Evolutionary conservation across 37 sponge, comb jelly and placozoan genomes (phyloP), one percentile per base, ranked within the genome.

Genomic region (Ianthella basta): DNA sequence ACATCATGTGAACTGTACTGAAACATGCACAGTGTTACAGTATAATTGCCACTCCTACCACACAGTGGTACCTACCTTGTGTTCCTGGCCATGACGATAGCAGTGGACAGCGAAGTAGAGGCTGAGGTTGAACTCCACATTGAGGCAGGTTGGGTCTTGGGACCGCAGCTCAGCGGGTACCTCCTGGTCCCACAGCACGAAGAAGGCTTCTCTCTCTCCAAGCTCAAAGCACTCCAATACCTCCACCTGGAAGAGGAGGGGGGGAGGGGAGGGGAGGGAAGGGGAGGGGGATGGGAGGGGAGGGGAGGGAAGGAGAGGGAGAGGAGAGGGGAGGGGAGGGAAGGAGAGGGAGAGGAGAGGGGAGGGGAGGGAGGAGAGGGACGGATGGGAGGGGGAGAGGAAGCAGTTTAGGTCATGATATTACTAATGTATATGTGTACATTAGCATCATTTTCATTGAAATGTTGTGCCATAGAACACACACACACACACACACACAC

Each of bases 31-130:
- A 44, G 6, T 10, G 50, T 10, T 5, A 27, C 27, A 27, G 64
- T 13, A 4, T 6, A 4, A 50, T 20, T 10, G 14, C 8, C 78
- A 40, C 78, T 14, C n/a, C 2, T 12, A 61, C 59, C 63, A 61
- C 63, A 25, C 63, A 44, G 6, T 44, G 50, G 50, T 6, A 4
- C 3, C 14, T 5, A 75, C 78, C 54, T 75, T 75, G 78, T 50
- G 44, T 12, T 75, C 78, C 54, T 53, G 78, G 23, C 54, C 54
- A 15, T 36, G 33, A 4, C 54, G 21, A 15, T 75, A 75, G 44
- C 54, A 18, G 61, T 89, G 89, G 13, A 92, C 78, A 41, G 93
- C 89, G 86, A 92, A 92, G 81, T 92, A 86, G 0, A 85, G 86
- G 24, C 84, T 83, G 72, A 83, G 14, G 72, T 70, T 82, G 87